Evolutionary conservation across 2,888 invertebrate genomes (phyloP).

Genomic region (Tipula lateralis): DNA sequence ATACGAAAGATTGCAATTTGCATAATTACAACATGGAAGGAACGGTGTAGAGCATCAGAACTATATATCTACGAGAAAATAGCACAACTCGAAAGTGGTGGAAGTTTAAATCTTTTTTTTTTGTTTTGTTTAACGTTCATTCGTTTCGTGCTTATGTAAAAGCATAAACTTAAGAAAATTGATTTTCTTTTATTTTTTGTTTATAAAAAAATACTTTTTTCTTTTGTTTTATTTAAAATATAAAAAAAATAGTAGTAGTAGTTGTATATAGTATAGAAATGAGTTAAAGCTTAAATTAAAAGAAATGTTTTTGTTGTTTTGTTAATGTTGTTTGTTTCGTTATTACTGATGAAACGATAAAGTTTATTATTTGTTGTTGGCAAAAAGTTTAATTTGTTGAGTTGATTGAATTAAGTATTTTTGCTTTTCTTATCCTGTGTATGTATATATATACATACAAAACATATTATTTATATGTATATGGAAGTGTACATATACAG

Average conservation of each 20-base stretch:
- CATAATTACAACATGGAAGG: constrained; percentile 7
- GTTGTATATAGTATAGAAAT: neutral
- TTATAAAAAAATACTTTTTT: neutral
- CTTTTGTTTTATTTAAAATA: neutral
- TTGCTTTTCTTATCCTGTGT: neutral
- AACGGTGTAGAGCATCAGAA: neutral
- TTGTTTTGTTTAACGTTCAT: neutral
- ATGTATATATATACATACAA: neutral
- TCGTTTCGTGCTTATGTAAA: neutral
- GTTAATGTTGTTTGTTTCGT: neutral
- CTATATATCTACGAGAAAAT: neutral
- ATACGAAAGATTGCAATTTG: constrained; percentile 11
- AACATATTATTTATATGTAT: too few species aligned
- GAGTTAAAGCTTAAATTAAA: neutral
- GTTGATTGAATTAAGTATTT: constrained; percentile 19
- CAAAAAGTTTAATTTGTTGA: neutral
- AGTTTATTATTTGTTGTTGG: neutral
- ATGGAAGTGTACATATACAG: too few species aligned
- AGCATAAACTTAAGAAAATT: constrained; percentile 19
- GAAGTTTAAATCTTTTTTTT: neutral
- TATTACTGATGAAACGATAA: constrained; percentile 16
- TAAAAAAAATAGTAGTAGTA: neutral
- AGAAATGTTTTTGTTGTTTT: neutral
- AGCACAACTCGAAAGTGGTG: neutral
- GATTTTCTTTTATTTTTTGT: constrained; percentile 24